Conservation (phyloP, 2,888 invertebrate genomes). For the Mythimna loreyi region DNA sequence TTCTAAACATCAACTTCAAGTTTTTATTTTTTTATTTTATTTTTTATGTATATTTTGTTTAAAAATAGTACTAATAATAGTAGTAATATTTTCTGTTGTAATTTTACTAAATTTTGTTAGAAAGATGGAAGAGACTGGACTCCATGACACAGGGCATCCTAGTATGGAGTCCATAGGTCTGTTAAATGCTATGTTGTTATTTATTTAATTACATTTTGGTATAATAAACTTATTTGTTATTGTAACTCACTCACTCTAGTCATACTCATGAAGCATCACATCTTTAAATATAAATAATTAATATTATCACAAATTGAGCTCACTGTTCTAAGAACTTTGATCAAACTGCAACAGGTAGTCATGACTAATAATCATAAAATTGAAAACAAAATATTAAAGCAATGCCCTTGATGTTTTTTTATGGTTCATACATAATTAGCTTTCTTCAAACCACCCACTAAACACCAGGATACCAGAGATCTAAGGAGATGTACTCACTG, state of each 20-base stretch:
- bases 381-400: conserved; percentile 11
- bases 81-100: too few relatives aligned
- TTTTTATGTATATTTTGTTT: too few relatives aligned
- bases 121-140: too few relatives aligned
- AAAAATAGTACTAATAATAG: too few relatives aligned
- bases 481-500: conserved; percentile 92
- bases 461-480: conserved; percentile 40
- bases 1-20: neutral
- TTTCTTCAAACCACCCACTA: conserved; percentile 59
- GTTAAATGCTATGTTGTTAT: too few relatives aligned
- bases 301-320: conserved; percentile 5
- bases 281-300: conserved; percentile 9
- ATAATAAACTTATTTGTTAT: too few relatives aligned
- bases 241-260: too few relatives aligned
- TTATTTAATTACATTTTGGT: too few relatives aligned
- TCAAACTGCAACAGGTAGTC: conserved; percentile 43
- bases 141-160: too few relatives aligned
- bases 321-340: conserved; percentile 20
- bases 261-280: conserved; percentile 7
- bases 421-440: conserved; percentile 31
- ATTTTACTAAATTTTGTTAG: too few relatives aligned
- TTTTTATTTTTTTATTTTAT: too few relatives aligned
- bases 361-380: conserved; percentile 31
- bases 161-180: too few relatives aligned
- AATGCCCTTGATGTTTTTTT: conserved; percentile 52